Percentiles rank a stretch among this genome's conserved stretches.
These are phyloP conservation scores for Mesaphorura yosii DNA, from an alignment of 1,140 invertebrate species.

Conservation along the genomic window DNA sequence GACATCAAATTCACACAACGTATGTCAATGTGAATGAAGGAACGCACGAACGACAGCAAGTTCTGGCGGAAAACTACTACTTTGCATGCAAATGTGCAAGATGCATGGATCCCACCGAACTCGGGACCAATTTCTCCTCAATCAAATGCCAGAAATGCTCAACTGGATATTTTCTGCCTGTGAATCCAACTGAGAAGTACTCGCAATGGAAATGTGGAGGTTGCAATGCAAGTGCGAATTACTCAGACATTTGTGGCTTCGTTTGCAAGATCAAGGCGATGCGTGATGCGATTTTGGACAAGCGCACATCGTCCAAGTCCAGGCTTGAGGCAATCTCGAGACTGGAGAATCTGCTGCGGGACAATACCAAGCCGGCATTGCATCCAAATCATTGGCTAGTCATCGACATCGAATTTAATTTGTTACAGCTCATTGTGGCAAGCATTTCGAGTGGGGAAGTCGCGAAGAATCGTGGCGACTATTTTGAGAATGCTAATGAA, in stretches of 20 bases:
- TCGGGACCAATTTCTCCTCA: conserved; percentile 54
- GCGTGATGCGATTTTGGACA: too few relatives aligned
- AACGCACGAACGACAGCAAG: conserved; percentile 53
- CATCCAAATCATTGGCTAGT: conserved; percentile 1
- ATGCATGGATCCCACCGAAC: conserved; percentile 54
- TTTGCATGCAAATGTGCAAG: conserved; percentile 53
- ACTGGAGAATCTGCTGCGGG: not conserved
- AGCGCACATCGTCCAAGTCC: not conserved
- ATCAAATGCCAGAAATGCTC: conserved; percentile 51
- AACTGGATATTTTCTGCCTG: conserved; percentile 45
- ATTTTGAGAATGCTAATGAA: not conserved
- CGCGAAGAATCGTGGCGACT: not conserved
- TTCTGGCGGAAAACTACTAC: conserved; percentile 62
- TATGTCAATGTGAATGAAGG: conserved; percentile 36
- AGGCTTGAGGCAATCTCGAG: not conserved
- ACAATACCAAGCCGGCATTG: not conserved
- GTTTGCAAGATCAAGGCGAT: conserved; percentile 8
- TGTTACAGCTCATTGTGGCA: not conserved
- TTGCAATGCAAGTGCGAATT: conserved; percentile 40
- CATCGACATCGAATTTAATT: not conserved
- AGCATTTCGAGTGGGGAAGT: not conserved
- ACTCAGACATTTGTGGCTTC: not conserved
- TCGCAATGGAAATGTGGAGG: conserved; percentile 50
- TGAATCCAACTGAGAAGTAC: conserved; percentile 48
- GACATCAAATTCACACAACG: conserved; percentile 16